These are phyloP conservation scores for Himalopsyche kuldschensis DNA, from an alignment of 2,888 invertebrate species.

Conservation along the genomic window DNA sequence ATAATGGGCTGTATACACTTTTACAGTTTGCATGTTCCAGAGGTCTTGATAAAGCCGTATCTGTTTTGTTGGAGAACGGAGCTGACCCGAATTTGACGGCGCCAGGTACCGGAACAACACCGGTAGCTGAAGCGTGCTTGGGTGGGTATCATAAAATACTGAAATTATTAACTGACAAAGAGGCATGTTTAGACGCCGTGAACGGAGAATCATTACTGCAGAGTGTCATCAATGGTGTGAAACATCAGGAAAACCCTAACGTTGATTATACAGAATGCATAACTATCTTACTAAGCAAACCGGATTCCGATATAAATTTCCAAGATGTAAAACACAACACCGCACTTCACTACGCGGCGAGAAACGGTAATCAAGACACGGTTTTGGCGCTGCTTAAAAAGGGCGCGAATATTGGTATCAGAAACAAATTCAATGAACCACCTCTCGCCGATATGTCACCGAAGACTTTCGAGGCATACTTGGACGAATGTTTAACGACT, in stretches of 20 bases:
- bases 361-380: conserved; percentile 67
- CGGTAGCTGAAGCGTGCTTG: conserved; percentile 65
- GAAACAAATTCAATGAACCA: conserved; percentile 66
- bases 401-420: conserved; percentile 74
- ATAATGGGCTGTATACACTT: conserved; percentile 54
- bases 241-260: conserved; percentile 53
- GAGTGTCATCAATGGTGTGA: conserved; percentile 59
- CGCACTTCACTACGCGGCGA: conserved; percentile 74
- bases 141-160: conserved; percentile 62
- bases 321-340: conserved; percentile 67
- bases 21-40: conserved; percentile 58
- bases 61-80: conserved; percentile 55
- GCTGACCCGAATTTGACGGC: conserved; percentile 58
- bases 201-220: conserved; percentile 60
- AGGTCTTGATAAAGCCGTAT: conserved; percentile 59
- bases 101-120: conserved; percentile 54
- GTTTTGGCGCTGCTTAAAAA: conserved; percentile 65
- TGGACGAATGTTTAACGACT: conserved; percentile 73
- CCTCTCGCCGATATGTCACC: conserved; percentile 74
- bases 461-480: conserved; percentile 68
- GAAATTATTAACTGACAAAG: conserved; percentile 55
- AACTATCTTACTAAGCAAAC: conserved; percentile 60
- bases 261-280: conserved; percentile 65
- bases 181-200: conserved; percentile 53
- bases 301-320: conserved; percentile 64